Percentiles rank a stretch among this genome's conserved stretches.
These are phyloP conservation scores for Conomelus anceps DNA, from an alignment of 2,888 invertebrate genomes.

Conservation along the genomic window DNA sequence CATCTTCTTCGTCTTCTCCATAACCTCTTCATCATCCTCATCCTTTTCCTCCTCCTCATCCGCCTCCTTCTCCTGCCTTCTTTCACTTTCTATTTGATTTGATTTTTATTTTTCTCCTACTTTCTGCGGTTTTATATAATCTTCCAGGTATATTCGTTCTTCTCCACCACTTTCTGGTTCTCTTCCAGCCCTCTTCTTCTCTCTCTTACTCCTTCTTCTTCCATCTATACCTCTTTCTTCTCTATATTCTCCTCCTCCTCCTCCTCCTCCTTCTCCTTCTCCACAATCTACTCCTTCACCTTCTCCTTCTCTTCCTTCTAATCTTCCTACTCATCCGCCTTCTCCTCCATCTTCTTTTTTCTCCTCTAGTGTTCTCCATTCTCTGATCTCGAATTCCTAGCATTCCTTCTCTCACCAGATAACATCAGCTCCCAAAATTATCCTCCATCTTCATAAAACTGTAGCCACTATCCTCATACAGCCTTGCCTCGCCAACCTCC, in stretches of 20 bases:
- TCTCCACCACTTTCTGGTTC: no score
- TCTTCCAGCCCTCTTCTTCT: no score
- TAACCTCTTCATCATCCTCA: neutral
- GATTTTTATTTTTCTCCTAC: no score
- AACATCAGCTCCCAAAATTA: neutral
- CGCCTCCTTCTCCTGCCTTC: neutral
- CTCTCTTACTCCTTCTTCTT: no score
- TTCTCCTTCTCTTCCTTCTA: neutral
- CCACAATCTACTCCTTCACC: neutral
- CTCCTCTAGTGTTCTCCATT: neutral
- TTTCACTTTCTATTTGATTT: neutral
- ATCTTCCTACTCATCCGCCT: neutral
- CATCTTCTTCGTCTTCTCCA: no score
- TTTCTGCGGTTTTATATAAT: no score
- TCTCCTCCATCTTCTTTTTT: neutral
- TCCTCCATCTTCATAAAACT: neutral
- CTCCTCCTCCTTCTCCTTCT: no score
- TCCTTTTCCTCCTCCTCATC: neutral
- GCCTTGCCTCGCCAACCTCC: no score
- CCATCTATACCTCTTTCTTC: no score
- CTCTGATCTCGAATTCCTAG: neutral
- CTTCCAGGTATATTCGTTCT: no score
- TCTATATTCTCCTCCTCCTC: neutral
- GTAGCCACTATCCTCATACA: neutral
- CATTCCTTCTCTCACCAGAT: neutral